Conservation (phyloP, 2,888 invertebrate species). For the Cantharis rustica region DNA sequence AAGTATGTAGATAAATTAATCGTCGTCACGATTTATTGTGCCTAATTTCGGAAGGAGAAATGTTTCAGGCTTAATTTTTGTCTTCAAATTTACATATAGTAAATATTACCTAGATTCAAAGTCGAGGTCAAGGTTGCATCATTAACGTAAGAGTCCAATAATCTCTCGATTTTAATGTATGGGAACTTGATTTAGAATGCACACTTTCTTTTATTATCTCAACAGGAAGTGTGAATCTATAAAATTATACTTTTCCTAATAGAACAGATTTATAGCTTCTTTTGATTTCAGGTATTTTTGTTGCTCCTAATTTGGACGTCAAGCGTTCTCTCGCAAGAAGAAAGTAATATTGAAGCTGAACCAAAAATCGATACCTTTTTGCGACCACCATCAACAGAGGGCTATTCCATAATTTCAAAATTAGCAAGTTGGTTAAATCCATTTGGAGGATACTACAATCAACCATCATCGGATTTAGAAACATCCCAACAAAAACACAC, state of each 20-base stretch:
- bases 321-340: conserved; percentile 34
- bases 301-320: conserved; percentile 30
- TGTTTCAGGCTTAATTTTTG: neutral
- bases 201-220: neutral
- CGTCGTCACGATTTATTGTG: neutral
- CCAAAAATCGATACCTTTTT: conserved; percentile 53
- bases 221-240: neutral
- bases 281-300: conserved; percentile 38
- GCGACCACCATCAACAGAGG: conserved; percentile 55
- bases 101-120: conserved; percentile 7
- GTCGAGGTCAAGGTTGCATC: conserved; percentile 10
- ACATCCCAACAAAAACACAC: conserved; percentile 29
- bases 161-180: neutral
- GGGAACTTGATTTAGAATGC: neutral
- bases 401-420: conserved; percentile 55
- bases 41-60: neutral
- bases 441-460: conserved; percentile 46
- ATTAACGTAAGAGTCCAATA: neutral
- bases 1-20: neutral
- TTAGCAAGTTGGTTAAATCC: conserved; percentile 67
- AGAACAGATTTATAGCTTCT: neutral
- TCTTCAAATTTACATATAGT: neutral
- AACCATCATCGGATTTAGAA: conserved; percentile 34
- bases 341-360: conserved; percentile 34
- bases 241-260: neutral